Evolutionary conservation across 2,888 invertebrate genomes (phyloP).

Genomic region (Acanthopleura granulata): DNA sequence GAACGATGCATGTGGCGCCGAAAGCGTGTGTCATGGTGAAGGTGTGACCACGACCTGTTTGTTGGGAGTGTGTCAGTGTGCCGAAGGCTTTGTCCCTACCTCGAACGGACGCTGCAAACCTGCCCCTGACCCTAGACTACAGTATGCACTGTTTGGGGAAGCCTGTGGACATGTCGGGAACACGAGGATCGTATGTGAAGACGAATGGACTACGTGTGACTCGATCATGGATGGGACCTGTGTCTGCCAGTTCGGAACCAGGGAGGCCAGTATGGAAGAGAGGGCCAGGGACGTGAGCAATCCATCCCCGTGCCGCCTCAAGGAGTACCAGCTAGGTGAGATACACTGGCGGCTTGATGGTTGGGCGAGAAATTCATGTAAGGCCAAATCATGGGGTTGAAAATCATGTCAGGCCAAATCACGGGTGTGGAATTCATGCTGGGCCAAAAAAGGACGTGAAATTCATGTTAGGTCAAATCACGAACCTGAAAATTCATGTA

Average conservation of each 20-base stretch:
- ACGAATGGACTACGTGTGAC: constrained; percentile 8
- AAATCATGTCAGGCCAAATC: no score
- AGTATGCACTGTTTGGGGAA: constrained; percentile 5
- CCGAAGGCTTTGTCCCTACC: constrained; percentile 35
- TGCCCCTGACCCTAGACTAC: background rate
- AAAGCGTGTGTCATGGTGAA: background rate
- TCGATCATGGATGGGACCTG: background rate
- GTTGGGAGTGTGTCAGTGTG: constrained; percentile 35
- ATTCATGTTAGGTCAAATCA: no score
- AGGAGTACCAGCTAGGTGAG: background rate
- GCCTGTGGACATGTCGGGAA: background rate
- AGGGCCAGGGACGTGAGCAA: background rate
- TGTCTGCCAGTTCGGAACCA: background rate
- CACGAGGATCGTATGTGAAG: background rate
- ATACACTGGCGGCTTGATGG: no score
- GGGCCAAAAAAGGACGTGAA: no score
- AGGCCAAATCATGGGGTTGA: no score
- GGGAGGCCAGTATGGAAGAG: constrained; percentile 1
- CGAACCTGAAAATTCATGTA: no score
- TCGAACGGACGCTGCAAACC: constrained; percentile 43
- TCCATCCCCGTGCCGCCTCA: background rate
- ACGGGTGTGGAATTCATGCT: no score
- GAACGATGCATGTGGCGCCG: background rate
- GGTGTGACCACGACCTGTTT: constrained; percentile 36
- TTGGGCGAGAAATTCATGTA: no score